Percentiles rank a stretch among this genome's conserved stretches.
Conservation (phyloP, 92 coral and sea anemone genomes). For the Palythoa grandiflora region DNA sequence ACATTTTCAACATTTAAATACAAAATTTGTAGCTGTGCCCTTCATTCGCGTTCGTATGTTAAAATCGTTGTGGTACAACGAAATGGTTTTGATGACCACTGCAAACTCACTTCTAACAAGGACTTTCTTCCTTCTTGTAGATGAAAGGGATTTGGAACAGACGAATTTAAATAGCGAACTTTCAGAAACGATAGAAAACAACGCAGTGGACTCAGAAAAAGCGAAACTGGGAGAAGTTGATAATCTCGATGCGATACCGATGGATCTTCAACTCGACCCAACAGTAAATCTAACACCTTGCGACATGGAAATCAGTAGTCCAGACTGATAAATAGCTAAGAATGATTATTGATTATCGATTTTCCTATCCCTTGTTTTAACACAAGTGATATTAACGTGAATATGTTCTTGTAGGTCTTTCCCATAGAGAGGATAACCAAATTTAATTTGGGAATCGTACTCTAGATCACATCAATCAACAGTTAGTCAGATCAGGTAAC, state of each 20-base stretch:
- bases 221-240: slow-evolving; percentile 29
- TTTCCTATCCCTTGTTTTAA: no score
- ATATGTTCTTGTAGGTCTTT: neutral
- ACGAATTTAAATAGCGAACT: slow-evolving; percentile 6
- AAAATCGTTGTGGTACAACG: no score
- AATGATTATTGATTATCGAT: neutral
- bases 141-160: neutral
- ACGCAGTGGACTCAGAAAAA: neutral
- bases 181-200: slow-evolving; percentile 28
- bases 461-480: neutral
- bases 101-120: no score
- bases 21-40: no score
- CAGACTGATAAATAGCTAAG: neutral
- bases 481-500: no score
- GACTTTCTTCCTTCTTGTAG: no score
- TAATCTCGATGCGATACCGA: slow-evolving; percentile 21
- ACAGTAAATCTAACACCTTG: slow-evolving; percentile 42
- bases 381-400: no score
- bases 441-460: neutral
- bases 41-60: no score
- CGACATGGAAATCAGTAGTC: slow-evolving; percentile 52
- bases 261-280: slow-evolving; percentile 43
- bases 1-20: no score
- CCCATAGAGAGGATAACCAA: neutral
- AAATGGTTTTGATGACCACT: no score